These are phyloP conservation scores for Aromia moschata DNA, from an alignment of 2,888 invertebrate genomes.

Conservation along the genomic window DNA sequence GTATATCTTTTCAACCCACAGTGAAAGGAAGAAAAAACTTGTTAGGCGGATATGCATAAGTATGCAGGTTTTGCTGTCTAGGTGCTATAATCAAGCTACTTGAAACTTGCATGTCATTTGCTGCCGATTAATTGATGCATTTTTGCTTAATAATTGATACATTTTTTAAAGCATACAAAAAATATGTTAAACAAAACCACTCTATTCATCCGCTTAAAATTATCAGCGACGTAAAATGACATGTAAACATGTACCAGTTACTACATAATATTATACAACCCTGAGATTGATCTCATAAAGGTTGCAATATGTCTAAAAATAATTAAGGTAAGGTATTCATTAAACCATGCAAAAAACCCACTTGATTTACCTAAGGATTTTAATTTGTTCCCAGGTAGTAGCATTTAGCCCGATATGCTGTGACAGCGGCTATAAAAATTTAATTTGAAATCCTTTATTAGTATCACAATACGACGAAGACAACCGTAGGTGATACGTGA, in stretches of 20 bases:
- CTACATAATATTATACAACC: neutral
- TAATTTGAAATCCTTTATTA: constrained; percentile 1
- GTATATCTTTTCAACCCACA: no score
- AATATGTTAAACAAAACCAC: no score
- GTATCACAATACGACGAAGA: neutral
- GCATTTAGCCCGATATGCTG: neutral
- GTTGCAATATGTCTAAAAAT: neutral
- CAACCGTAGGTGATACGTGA: neutral
- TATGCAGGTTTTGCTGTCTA: no score
- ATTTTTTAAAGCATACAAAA: no score
- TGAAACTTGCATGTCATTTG: no score
- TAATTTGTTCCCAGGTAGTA: neutral
- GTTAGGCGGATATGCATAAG: no score
- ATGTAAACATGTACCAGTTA: neutral
- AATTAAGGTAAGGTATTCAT: neutral
- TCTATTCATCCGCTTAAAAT: no score
- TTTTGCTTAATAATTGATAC: no score
- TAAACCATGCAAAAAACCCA: neutral
- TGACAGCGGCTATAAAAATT: neutral
- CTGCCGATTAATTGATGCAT: no score
- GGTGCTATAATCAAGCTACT: no score
- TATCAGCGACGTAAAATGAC: neutral
- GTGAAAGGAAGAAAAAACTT: no score
- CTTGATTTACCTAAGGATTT: neutral
- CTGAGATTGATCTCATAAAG: neutral